Evolutionary conservation across 2,113 vertebrate species (phyloP).

Genomic region (Oceanodroma tethys): DNA sequence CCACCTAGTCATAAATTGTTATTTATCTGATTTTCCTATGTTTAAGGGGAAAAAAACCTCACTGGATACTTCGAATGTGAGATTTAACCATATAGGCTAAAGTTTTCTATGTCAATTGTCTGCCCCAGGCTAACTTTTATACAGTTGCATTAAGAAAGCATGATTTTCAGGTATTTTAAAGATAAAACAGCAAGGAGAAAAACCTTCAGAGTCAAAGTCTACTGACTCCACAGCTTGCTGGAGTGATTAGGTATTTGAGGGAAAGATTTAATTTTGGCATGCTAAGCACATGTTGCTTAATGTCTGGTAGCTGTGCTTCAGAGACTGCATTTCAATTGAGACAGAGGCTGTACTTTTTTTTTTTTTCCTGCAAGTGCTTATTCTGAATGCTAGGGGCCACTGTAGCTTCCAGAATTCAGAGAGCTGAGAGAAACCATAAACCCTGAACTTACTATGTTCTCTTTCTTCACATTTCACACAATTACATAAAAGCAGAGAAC

Average conservation of each 20-base stretch:
- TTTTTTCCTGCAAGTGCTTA: conserved; percentile 28
- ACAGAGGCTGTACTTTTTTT: not conserved
- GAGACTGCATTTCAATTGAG: not conserved
- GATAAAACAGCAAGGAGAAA: not conserved
- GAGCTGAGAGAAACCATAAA: not conserved
- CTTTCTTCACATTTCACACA: not conserved
- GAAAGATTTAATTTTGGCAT: not conserved
- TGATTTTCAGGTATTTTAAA: not conserved
- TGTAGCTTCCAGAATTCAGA: conserved; percentile 20
- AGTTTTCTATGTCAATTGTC: not conserved
- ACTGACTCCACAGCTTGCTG: not conserved
- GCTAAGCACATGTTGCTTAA: not conserved
- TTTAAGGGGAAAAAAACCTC: not conserved
- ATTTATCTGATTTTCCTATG: not conserved
- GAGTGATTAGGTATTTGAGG: not conserved
- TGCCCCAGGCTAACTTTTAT: not conserved
- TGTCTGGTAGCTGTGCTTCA: not conserved
- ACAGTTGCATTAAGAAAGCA: not conserved
- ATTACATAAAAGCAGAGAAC: not conserved
- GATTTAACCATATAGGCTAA: not conserved
- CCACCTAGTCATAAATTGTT: not conserved
- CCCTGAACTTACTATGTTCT: not conserved
- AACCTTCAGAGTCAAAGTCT: not conserved
- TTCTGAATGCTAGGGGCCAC: conserved; percentile 41
- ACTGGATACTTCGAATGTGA: not conserved